Conservation (phyloP, 2,888 invertebrate species). For the Neoitamus cyanurus region DNA sequence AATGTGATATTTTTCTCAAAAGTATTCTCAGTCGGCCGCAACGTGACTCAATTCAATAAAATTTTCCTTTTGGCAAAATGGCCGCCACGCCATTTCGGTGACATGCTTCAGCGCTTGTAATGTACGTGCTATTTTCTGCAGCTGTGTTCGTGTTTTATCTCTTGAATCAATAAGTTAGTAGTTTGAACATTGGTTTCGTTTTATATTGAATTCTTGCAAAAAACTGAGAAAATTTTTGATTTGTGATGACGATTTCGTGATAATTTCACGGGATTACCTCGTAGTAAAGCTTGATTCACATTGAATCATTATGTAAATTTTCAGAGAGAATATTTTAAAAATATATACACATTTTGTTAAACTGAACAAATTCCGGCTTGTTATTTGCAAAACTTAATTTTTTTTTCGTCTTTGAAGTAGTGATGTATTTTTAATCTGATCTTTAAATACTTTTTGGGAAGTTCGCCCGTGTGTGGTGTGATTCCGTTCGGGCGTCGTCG, state of each 20-base stretch:
- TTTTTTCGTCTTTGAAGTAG: neutral
- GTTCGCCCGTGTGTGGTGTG: too few relatives aligned
- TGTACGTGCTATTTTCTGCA: neutral
- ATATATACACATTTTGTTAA: slow-evolving; percentile 20
- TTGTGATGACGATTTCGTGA: neutral
- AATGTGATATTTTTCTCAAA: neutral
- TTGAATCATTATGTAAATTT: slow-evolving; percentile 13
- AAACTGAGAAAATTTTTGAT: neutral
- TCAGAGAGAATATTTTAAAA: neutral
- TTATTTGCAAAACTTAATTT: neutral
- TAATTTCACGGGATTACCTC: neutral
- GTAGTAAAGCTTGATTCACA: neutral
- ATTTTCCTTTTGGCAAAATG: neutral
- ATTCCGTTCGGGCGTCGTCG: too few relatives aligned
- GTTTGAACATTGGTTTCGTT: neutral
- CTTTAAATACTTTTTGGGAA: neutral
- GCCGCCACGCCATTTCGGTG: neutral
- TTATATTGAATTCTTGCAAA: neutral
- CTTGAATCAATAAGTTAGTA: neutral
- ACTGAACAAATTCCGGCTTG: neutral
- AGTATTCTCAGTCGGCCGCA: neutral
- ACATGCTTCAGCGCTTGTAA: too few relatives aligned
- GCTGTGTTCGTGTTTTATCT: neutral
- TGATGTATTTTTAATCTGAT: neutral
- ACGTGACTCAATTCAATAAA: neutral